Evolutionary conservation across 2,113 vertebrate species (phyloP), one percentile per base, ranked within the genome.

Genomic region (Nothocercus julius): DNA sequence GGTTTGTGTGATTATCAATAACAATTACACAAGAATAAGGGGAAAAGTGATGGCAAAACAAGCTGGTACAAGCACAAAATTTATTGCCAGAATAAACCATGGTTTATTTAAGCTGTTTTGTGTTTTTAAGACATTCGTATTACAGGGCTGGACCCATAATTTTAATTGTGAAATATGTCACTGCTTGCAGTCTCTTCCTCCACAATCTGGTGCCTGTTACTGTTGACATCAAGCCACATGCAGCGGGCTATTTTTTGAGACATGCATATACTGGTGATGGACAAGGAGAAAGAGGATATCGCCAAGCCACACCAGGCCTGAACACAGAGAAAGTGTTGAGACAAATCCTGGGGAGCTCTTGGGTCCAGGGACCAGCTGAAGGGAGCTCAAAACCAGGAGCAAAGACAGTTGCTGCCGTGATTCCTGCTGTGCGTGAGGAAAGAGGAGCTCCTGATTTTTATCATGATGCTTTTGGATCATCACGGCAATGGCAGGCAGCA

Each of bases 131-230:
- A 62, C 0, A 3, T 42, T 82, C 59, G 36, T 4, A 9, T 8
- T 5, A 4, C 32, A 25, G 8, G 13, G 72, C 56, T 72, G 67
- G 67, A 51, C 27, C 13, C 1, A 1, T 68, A 85, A 47, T 80
- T 87, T 87, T 45, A 47, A 45, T 17, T 72, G 11, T 7, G 18
- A 79, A 62, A 7, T 21, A 17, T 36, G 45, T 66, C 91, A 68
- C 56, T 16, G 24, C 9, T 5, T 27, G 24, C 22, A 38, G 63
- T 24, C 42, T 22, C 25, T 70, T 25, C 64, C 3, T 8, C 21
- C 5, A 20, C 12, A 0, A 7, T 7, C 34, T 3, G 11, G 8
- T 2, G 6, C 49, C 44, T 34, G 40, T 67, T 20, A 22, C 22
- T 44, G 51, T 40, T 0, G 2, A 7, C 53, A 69, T 32, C 72